These are phyloP conservation scores for Xanthorhoe designata DNA, from an alignment of 2,888 invertebrate genomes.

Conservation along the genomic window DNA sequence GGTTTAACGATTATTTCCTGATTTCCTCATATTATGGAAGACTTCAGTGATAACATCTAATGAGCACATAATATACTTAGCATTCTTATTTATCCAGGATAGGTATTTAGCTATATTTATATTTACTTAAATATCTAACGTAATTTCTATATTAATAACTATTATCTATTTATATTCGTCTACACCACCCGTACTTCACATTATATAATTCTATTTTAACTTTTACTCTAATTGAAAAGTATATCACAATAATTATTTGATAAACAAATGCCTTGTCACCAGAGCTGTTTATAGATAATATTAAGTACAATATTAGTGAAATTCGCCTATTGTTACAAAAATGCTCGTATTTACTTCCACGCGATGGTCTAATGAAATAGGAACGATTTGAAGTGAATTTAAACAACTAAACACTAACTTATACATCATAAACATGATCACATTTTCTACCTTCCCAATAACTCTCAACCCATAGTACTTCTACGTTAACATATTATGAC, in stretches of 20 bases:
- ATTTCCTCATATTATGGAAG: conserved; percentile 65
- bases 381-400: conserved; percentile 71
- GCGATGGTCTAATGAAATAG: conserved; percentile 72
- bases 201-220: conserved; percentile 50
- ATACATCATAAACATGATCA: conserved; percentile 69
- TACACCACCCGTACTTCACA: conserved; percentile 69
- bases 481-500: conserved; percentile 84
- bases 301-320: conserved; percentile 79
- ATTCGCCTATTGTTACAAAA: conserved; percentile 65
- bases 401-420: conserved; percentile 63
- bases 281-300: conserved; percentile 59
- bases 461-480: conserved; percentile 69
- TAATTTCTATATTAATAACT: conserved; percentile 30
- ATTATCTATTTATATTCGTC: conserved; percentile 37
- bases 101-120: conserved; percentile 18
- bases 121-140: conserved; percentile 41
- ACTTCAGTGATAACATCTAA: conserved; percentile 63
- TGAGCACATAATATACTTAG: conserved; percentile 45
- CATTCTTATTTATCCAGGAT: conserved; percentile 17
- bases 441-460: conserved; percentile 70
- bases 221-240: conserved; percentile 64
- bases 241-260: conserved; percentile 78
- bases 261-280: conserved; percentile 63
- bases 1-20: conserved; percentile 41
- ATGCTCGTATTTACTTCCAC: conserved; percentile 55